Conservation (phyloP, 1,140 invertebrate species). For the Popillia japonica region DNA sequence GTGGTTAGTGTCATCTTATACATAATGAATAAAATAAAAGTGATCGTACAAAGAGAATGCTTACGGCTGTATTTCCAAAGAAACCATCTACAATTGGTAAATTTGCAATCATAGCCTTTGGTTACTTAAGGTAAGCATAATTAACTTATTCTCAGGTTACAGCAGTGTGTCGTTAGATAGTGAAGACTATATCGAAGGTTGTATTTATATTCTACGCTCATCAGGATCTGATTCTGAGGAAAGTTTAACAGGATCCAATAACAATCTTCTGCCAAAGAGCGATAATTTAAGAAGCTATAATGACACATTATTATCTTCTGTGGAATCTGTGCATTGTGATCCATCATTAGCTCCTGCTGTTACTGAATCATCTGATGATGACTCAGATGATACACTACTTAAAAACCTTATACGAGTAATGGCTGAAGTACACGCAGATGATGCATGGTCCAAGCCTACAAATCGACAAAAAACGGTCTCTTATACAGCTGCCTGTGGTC, state of each 20-base stretch:
- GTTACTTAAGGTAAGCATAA: too few species aligned
- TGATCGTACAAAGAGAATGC: not conserved
- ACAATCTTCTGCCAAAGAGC: not conserved
- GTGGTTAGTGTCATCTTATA: not conserved
- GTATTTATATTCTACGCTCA: not conserved
- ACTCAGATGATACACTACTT: not conserved
- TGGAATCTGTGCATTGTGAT: not conserved
- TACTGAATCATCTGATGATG: not conserved
- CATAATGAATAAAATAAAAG: not conserved
- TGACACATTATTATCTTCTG: not conserved
- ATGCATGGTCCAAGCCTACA: not conserved
- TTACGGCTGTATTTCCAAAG: not conserved
- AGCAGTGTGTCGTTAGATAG: too few species aligned
- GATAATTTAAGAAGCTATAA: not conserved
- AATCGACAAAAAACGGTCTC: too few species aligned
- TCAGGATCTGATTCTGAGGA: not conserved
- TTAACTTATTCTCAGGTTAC: too few species aligned
- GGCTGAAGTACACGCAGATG: not conserved
- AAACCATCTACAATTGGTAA: not conserved
- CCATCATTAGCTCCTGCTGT: not conserved
- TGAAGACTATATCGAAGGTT: not conserved
- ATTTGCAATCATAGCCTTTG: not conserved
- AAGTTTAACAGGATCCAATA: not conserved
- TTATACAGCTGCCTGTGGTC: not conserved
- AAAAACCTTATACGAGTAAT: not conserved